phyloP scores from a whole-genome alignment of 30 jellyfish, hydroid and myxozoan species.

The Hydractinia symbiolongicarpus region DNA sequence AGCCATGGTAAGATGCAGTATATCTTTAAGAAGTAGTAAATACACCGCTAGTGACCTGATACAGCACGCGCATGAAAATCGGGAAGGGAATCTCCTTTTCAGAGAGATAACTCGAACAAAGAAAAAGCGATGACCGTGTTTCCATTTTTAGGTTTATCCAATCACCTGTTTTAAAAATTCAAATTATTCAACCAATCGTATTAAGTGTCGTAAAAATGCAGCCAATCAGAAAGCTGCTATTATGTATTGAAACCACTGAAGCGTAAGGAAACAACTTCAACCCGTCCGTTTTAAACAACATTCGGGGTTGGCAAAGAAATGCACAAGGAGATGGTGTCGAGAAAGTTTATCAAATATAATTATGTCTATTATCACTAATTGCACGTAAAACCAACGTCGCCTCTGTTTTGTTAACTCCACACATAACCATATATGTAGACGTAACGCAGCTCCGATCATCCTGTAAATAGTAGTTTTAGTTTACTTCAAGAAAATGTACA shows the following conservation, averaged over 20 bases:
- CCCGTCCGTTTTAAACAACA: conserved; percentile 14
- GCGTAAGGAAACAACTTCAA: conserved; percentile 24
- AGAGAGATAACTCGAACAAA: background rate
- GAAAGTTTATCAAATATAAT: background rate
- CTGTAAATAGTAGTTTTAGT: conserved; percentile 13
- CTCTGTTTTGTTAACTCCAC: background rate
- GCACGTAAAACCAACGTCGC: background rate
- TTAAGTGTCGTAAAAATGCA: background rate
- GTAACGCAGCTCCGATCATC: background rate
- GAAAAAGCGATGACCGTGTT: conserved; percentile 6
- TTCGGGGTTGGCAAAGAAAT: background rate
- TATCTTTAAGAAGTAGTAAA: no score
- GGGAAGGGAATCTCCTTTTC: background rate
- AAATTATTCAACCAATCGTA: conserved; percentile 20
- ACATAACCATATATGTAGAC: background rate
- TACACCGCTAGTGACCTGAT: no score
- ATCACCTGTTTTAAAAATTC: conserved; percentile 30
- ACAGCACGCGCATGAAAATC: no score
- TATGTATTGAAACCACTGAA: conserved; percentile 23
- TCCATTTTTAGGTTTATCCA: conserved; percentile 17
- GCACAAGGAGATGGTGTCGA: background rate
- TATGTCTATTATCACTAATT: background rate
- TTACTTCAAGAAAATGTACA: conserved; percentile 48
- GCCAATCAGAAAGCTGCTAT: conserved; percentile 17
- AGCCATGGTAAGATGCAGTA: no score